A percentile compares a stretch with the other conserved stretches of the same genome.
These are phyloP conservation scores for Eumerus sabulonum DNA, from an alignment of 2,888 invertebrate genomes.

Conservation along the genomic window DNA sequence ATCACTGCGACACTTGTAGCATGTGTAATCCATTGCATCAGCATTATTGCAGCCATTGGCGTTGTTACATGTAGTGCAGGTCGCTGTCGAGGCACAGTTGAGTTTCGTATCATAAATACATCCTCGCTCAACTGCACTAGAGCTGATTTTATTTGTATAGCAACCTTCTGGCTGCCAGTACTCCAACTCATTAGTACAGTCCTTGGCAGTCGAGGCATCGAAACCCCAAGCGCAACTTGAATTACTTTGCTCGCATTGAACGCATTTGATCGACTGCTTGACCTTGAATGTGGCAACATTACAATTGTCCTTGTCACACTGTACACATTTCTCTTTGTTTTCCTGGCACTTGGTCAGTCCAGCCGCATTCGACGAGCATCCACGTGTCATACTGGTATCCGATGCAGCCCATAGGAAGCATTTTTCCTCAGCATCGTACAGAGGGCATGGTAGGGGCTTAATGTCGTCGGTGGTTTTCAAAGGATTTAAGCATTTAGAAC, in stretches of 20 bases:
- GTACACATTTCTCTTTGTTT: constrained; percentile 67
- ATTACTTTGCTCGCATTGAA: constrained; percentile 64
- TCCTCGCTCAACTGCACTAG: constrained; percentile 61
- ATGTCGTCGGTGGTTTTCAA: background rate
- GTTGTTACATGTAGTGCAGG: constrained; percentile 60
- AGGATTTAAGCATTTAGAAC: constrained; percentile 61
- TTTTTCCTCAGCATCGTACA: constrained; percentile 68
- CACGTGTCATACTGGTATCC: constrained; percentile 68
- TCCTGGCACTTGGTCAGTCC: constrained; percentile 65
- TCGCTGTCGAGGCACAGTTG: constrained; percentile 20
- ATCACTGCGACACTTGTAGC: constrained; percentile 72
- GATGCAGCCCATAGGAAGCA: constrained; percentile 70
- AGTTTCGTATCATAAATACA: constrained; percentile 58
- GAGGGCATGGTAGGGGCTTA: constrained; percentile 55
- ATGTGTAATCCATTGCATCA: constrained; percentile 52
- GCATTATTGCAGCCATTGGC: constrained; percentile 67
- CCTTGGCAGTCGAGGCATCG: constrained; percentile 14
- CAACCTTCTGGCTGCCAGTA: constrained; percentile 68
- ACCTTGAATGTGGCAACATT: constrained; percentile 60
- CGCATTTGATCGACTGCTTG: constrained; percentile 60
- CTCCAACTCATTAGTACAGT: constrained; percentile 64
- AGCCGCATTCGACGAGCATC: constrained; percentile 70
- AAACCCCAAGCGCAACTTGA: constrained; percentile 63
- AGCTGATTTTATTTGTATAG: constrained; percentile 57
- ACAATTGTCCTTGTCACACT: constrained; percentile 68